Base-by-base conservation (phyloP, 2,888 invertebrate genomes). In the Synergus itoensis region DNA sequence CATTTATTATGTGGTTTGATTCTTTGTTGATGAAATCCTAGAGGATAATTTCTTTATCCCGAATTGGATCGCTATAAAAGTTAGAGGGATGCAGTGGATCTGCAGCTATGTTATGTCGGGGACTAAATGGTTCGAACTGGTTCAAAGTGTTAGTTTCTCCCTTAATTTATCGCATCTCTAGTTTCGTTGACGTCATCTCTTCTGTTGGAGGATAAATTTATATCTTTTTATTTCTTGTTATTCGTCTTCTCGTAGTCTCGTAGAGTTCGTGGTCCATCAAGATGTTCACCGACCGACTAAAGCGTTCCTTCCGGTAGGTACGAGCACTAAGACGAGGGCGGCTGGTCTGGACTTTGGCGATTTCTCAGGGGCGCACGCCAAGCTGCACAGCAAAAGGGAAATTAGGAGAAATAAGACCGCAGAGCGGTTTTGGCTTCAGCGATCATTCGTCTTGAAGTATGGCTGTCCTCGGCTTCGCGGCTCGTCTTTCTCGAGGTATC, bases 371-470 rank as follows among this genome's bases (percentile, higher is more conserved):
- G 28, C 69, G 28, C 28, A 48, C 36, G 69, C 14, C 45, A 28
- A 69, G 21, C 45, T 67, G 67, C 67, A 69, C 28, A 48, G 48
- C 69, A 69, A 69, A 69, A 69, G 48, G 28, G 3, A 48, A 48
- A 69, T 48, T 69, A 69, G 14, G 36, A 69, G 28, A 48, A 69
- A 48, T 43, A 69, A 69, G 21, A 40, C 41, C n/a, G 11, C 40
- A 41, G 14, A 21, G 43, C 67, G 14, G 14, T 67, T 67, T 67
- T 67, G 67, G 67, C 67, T 43, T 9, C 16, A 73, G 73, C 5
- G 28, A 73, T 73, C 53, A 73, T 73, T 73, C 53, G 48, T 73
- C 73, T 73, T 65, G 41, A 65, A n/a, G 41, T n/a, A 65, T n/a
- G 45, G 7, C 69, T 65, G 64, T 60, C 65, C 73, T 60, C 65